These are phyloP conservation scores for Amiota communis DNA, from an alignment of 2,888 invertebrate genomes.

Conservation along the genomic window DNA sequence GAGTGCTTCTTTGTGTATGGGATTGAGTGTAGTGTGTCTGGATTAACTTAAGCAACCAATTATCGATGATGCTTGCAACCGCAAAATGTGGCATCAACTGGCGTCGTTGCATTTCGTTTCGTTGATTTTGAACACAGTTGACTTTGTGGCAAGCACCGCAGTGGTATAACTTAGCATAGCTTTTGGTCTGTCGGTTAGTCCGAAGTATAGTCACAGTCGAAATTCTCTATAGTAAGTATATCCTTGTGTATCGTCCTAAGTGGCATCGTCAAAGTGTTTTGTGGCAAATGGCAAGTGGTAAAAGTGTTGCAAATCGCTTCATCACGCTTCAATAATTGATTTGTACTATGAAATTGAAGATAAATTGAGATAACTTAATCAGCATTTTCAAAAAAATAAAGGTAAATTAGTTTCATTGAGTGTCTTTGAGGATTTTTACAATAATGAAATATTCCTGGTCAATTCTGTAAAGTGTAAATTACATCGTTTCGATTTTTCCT, in stretches of 20 bases:
- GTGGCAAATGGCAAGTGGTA: neutral
- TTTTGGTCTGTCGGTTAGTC: too few relatives aligned
- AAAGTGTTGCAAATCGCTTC: constrained; percentile 3
- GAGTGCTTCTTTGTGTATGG: neutral
- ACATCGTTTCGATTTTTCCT: too few relatives aligned
- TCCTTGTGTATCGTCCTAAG: too few relatives aligned
- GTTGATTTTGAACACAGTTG: constrained; percentile 14
- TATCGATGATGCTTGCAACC: constrained; percentile 23
- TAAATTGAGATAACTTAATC: neutral
- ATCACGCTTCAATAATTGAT: neutral
- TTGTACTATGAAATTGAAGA: neutral
- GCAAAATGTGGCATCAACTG: constrained; percentile 12
- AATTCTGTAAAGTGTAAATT: too few relatives aligned
- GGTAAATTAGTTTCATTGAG: too few relatives aligned
- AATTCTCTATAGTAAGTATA: too few relatives aligned
- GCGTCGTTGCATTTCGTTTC: constrained; percentile 2
- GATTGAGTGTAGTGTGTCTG: neutral
- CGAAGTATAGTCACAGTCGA: too few relatives aligned
- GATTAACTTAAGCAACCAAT: constrained; percentile 26
- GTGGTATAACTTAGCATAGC: neutral
- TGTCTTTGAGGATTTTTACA: too few relatives aligned
- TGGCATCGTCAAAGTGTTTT: neutral
- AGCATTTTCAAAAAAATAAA: too few relatives aligned
- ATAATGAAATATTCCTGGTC: too few relatives aligned
- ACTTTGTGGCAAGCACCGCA: neutral